phyloP scores from a whole-genome alignment of 2,888 invertebrate species.

The Lasioglossum zephyrum region DNA sequence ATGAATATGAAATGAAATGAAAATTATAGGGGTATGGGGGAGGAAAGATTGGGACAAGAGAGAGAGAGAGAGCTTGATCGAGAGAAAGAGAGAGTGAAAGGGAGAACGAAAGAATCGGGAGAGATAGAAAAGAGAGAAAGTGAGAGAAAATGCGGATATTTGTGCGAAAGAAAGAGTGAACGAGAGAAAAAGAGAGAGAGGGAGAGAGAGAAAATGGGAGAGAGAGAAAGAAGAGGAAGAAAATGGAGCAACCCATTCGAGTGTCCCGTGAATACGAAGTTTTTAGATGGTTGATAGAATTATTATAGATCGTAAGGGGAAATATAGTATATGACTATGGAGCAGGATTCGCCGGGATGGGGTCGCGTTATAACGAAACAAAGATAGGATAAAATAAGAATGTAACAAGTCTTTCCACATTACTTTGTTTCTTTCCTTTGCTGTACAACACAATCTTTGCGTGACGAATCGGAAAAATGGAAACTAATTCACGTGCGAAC shows the following conservation, averaged over 20 bases:
- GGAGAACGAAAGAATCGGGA: conserved; percentile 31
- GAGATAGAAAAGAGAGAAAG: conserved; percentile 31
- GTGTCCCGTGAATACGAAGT: conserved; percentile 27
- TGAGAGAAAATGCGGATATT: conserved; percentile 19
- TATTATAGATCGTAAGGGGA: conserved; percentile 49
- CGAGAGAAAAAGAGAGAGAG: conserved; percentile 11
- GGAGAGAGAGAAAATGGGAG: neutral
- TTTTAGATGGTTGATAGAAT: conserved; percentile 55
- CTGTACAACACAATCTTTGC: conserved; percentile 56
- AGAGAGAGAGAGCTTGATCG: neutral
- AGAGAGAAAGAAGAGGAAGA: conserved; percentile 16
- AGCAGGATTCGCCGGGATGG: conserved; percentile 16
- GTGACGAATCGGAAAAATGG: conserved; percentile 45
- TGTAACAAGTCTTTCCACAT: conserved; percentile 68
- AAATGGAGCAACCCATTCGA: conserved; percentile 10
- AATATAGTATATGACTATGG: conserved; percentile 17
- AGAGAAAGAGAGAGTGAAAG: conserved; percentile 11
- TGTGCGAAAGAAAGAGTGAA: neutral
- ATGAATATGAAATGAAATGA: conserved; percentile 1
- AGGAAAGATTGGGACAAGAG: neutral
- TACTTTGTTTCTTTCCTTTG: conserved; percentile 72
- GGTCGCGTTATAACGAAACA: conserved; percentile 61
- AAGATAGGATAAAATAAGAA: conserved; percentile 55
- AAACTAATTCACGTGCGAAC: conserved; percentile 44
- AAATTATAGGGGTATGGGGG: neutral